phyloP scores from a whole-genome alignment of 2,888 invertebrate genomes.

The Cyclophora punctaria region DNA sequence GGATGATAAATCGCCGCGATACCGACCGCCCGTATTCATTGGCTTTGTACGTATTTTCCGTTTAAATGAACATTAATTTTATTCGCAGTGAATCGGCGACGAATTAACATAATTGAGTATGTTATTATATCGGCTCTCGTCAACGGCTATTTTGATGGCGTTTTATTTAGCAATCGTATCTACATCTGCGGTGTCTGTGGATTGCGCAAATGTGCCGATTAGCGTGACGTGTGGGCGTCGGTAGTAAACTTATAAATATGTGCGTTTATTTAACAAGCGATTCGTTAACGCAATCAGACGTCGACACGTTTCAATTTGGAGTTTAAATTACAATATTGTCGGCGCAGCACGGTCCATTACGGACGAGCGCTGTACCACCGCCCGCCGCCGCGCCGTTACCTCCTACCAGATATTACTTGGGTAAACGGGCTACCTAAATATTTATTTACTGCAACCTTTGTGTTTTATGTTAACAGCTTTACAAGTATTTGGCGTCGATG shows the following conservation, averaged over 20 bases:
- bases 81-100: conserved; percentile 63
- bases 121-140: conserved; percentile 49
- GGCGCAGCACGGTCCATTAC: conserved; percentile 25
- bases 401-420: conserved; percentile 21
- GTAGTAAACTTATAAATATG: conserved; percentile 10
- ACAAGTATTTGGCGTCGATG: too few species aligned
- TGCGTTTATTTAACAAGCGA: conserved; percentile 14
- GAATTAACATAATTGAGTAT: conserved; percentile 68
- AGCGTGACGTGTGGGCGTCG: conserved; percentile 5
- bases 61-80: conserved; percentile 70
- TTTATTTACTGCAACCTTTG: conserved; percentile 5
- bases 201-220: conserved; percentile 14
- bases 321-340: conserved; percentile 31
- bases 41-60: conserved; percentile 64
- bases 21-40: conserved; percentile 56
- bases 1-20: conserved; percentile 62
- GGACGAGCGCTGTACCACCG: not conserved
- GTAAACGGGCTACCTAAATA: conserved; percentile 13
- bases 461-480: too few species aligned
- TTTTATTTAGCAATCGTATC: conserved; percentile 24
- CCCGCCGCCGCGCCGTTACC: conserved; percentile 7
- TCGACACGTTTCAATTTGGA: conserved; percentile 23
- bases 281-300: conserved; percentile 22
- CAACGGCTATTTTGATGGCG: conserved; percentile 29
- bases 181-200: not conserved